Conservation (phyloP, 1,140 invertebrate species). For the Megalopta genalis region DNA sequence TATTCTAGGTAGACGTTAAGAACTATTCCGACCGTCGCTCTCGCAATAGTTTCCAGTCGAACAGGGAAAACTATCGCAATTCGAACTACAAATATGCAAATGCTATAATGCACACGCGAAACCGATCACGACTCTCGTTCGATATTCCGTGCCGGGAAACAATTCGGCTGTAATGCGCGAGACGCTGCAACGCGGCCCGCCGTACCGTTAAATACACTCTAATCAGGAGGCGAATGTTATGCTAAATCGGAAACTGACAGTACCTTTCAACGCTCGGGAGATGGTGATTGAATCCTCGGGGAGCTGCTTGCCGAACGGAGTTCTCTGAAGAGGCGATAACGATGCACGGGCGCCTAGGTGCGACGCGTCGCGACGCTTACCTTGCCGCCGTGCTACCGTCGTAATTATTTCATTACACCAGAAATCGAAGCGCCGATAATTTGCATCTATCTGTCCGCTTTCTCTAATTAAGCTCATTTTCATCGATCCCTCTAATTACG, state of each 20-base stretch:
- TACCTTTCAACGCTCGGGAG: not conserved
- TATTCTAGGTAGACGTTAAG: too few relatives aligned
- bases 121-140: not conserved
- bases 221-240: not conserved
- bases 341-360: not conserved
- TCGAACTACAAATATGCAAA: too few relatives aligned
- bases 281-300: conserved; percentile 1
- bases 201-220: not conserved
- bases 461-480: not conserved
- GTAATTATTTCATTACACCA: not conserved
- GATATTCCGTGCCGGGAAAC: too few relatives aligned
- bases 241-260: conserved; percentile 12
- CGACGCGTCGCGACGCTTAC: not conserved
- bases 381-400: not conserved
- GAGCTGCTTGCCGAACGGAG: not conserved
- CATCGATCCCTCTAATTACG: not conserved
- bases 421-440: not conserved
- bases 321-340: conserved; percentile 13
- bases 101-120: too few relatives aligned
- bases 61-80: too few relatives aligned
- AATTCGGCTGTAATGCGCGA: too few relatives aligned
- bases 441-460: not conserved
- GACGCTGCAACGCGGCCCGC: too few relatives aligned
- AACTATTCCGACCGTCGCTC: too few relatives aligned
- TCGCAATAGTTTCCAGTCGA: too few relatives aligned